A percentile compares a stretch with the other conserved stretches of the same genome.
phyloP scores from a whole-genome alignment of 2,888 invertebrate species.

The Torymus auratus region DNA sequence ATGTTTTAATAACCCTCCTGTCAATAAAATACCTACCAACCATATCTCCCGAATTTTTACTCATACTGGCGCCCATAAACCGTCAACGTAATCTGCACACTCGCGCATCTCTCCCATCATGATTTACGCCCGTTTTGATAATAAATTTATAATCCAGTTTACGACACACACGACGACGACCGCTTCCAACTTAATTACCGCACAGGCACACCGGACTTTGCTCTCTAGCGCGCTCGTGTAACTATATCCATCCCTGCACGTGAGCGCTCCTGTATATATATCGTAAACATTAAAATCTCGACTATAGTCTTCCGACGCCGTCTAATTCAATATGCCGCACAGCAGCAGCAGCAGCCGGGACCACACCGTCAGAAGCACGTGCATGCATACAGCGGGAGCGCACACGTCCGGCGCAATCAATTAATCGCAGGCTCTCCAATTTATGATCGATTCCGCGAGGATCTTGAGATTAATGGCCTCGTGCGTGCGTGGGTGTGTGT shows the following conservation, averaged over 20 bases:
- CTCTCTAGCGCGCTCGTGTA: too few relatives aligned
- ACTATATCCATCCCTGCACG: not conserved
- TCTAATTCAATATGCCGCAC: conserved; percentile 25
- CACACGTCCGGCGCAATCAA: conserved; percentile 6
- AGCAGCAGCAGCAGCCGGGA: not conserved
- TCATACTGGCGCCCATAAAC: not conserved
- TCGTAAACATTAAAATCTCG: conserved; percentile 33
- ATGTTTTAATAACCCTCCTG: too few relatives aligned
- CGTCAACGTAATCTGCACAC: not conserved
- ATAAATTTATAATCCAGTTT: conserved; percentile 43
- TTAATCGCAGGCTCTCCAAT: conserved; percentile 19
- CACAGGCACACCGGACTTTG: not conserved
- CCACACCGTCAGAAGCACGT: not conserved
- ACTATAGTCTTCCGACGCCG: conserved; percentile 6
- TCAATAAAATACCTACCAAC: too few relatives aligned
- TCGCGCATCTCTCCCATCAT: not conserved
- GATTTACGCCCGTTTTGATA: conserved; percentile 10
- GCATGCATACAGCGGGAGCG: not conserved
- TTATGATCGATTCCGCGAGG: conserved; percentile 29
- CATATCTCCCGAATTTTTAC: too few relatives aligned
- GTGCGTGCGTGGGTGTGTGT: not conserved
- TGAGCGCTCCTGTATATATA: not conserved
- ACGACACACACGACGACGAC: conserved; percentile 7
- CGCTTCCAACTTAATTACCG: conserved; percentile 32
- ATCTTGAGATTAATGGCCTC: conserved; percentile 28